Base-by-base conservation (phyloP, 2,888 invertebrate species). In the Caenorhabditis angaria region DNA sequence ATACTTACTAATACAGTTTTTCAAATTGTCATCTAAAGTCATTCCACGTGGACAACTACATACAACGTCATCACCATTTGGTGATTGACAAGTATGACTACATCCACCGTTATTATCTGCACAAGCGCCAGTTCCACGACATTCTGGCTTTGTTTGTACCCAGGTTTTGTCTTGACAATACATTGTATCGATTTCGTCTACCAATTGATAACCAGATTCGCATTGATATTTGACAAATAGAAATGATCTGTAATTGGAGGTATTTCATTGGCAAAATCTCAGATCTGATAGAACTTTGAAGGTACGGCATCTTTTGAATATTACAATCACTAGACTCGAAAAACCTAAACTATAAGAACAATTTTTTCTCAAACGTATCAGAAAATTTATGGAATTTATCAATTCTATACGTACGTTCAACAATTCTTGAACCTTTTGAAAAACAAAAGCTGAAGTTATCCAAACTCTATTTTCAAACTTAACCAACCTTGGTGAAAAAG, bases 171-270 rank as follows among this genome's bases (percentile, higher is more conserved):
- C 75, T 35, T 81, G 78, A 59, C 86, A 86, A 76, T 84, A 86
- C 78, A 86, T 80, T 10, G 84, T 86, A 65, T 86, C 85, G 8
- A 86, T 79, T 62, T 86, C 86, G 66, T 86, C 86, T 6, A 83
- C 75, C 77, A 86, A 71, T 57, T 86, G 87, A 58, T 86, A 86
- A 14, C 86, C 86, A 60, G 76, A 78, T 51, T 86, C 86, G 55
- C 86, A 86, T 57, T 83, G 83, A 68, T 87, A 87, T 60, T 83
- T 85, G 25, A 83, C 87, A 61, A 86, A 86, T n/a, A 86, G 83
- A 70, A 85, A 86, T 5, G 86, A 76, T 62, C 62, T 70, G 24
- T 60, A 61, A 29, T 51, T 29, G 1, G 5, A 18, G 4, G n/a
- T n/a, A 14, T n/a, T n/a, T n/a, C n/a, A n/a, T n/a, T n/a, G n/a